Percentiles rank a stretch among this genome's conserved stretches.
These are phyloP conservation scores for Tupiocoris notatus DNA, from an alignment of 2,888 invertebrate species.

Conservation along the genomic window DNA sequence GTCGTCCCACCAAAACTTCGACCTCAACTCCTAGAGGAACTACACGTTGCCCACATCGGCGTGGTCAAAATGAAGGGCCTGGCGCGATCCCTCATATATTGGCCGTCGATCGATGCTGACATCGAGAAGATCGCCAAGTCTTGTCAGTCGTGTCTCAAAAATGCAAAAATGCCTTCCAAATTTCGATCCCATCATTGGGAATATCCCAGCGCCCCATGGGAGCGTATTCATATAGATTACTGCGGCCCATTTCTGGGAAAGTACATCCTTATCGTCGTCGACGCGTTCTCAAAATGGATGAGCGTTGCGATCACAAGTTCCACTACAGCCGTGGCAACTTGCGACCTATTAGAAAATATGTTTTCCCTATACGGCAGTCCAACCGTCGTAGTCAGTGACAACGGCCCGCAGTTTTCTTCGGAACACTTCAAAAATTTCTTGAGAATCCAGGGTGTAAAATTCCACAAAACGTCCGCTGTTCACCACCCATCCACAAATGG, in stretches of 20 bases:
- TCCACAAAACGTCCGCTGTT: constrained; percentile 44
- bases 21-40: too few species aligned
- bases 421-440: too few species aligned
- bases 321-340: constrained; percentile 42
- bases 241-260: constrained; percentile 41
- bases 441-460: constrained; percentile 42
- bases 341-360: constrained; percentile 43
- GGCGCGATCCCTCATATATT: too few species aligned
- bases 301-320: constrained; percentile 45
- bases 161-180: too few species aligned
- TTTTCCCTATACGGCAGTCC: constrained; percentile 47
- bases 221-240: constrained; percentile 49
- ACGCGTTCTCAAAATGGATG: too few species aligned
- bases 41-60: constrained; percentile 8
- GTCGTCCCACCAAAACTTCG: constrained; percentile 25
- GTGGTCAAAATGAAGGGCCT: too few species aligned
- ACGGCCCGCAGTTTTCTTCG: too few species aligned
- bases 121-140: constrained; percentile 7
- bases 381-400: constrained; percentile 46
- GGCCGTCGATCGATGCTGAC: constrained; percentile 16
- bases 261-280: constrained; percentile 49
- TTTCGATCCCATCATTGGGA: constrained; percentile 46
- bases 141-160: too few species aligned
- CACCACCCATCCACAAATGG: constrained; percentile 41
- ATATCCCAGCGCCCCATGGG: constrained; percentile 47